Conservation (phyloP, 2,113 vertebrate species). For the Psammodynastes pulverulentus region DNA sequence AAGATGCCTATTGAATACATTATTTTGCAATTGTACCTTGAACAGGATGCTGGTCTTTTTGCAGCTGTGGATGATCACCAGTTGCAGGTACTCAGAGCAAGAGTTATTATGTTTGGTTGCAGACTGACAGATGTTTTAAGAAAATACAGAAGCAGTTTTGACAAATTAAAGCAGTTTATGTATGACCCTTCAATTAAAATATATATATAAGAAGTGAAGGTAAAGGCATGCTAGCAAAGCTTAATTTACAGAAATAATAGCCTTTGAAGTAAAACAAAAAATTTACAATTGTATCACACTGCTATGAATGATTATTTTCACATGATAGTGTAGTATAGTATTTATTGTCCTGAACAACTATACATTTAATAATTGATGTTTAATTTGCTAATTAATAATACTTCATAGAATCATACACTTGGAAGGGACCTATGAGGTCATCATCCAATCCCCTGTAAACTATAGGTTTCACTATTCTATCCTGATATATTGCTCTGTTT, state of each 20-base stretch:
- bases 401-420: background rate
- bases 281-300: background rate
- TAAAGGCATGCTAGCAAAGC: background rate
- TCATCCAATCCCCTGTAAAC: background rate
- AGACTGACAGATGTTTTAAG: background rate
- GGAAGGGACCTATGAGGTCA: background rate
- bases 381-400: constrained; percentile 55
- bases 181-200: background rate
- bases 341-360: background rate
- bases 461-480: background rate
- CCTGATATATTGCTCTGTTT: background rate
- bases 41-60: background rate
- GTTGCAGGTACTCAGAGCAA: background rate
- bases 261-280: background rate
- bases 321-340: constrained; percentile 9
- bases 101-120: background rate
- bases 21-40: background rate
- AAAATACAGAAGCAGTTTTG: background rate
- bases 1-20: background rate
- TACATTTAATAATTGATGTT: constrained; percentile 50
- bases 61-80: background rate
- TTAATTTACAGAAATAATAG: background rate
- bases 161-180: background rate
- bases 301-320: background rate
- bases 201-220: background rate